These are phyloP conservation scores for Sphenodon punctatus DNA, from an alignment of 2,797 vertebrate genomes.

Conservation along the genomic window DNA sequence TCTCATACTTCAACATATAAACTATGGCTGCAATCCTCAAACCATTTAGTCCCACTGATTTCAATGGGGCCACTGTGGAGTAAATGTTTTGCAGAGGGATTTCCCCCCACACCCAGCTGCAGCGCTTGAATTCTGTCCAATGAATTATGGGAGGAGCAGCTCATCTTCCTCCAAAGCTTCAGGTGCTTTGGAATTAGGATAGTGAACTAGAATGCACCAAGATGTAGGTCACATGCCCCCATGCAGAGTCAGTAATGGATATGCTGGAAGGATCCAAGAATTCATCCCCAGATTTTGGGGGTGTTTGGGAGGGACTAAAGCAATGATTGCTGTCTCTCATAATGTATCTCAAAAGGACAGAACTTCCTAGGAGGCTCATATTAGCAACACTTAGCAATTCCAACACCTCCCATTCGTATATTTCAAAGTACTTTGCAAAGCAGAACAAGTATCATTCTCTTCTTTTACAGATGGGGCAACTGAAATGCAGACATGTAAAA, in stretches of 20 bases:
- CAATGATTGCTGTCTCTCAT: too few species aligned
- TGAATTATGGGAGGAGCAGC: not conserved
- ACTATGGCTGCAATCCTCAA: too few species aligned
- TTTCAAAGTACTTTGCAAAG: not conserved
- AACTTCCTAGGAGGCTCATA: too few species aligned
- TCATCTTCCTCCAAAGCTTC: not conserved
- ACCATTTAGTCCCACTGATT: too few species aligned
- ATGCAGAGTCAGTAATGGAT: not conserved
- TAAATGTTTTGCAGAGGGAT: too few species aligned
- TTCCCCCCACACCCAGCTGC: too few species aligned
- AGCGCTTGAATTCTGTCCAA: not conserved
- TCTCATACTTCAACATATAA: conserved; percentile 13
- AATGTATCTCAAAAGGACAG: too few species aligned
- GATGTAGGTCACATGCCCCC: rapidly evolving
- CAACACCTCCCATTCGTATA: too few species aligned
- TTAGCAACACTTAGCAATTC: too few species aligned
- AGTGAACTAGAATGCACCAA: not conserved
- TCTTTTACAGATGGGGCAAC: not conserved
- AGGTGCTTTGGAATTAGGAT: not conserved
- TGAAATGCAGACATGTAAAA: not conserved
- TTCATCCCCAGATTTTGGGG: too few species aligned
- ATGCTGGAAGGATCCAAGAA: not conserved
- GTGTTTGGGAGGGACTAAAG: too few species aligned
- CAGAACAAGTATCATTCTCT: not conserved
- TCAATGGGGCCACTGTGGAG: too few species aligned